Conservation (phyloP, 2,888 invertebrate genomes). For the Torymus aiolomorphi region DNA sequence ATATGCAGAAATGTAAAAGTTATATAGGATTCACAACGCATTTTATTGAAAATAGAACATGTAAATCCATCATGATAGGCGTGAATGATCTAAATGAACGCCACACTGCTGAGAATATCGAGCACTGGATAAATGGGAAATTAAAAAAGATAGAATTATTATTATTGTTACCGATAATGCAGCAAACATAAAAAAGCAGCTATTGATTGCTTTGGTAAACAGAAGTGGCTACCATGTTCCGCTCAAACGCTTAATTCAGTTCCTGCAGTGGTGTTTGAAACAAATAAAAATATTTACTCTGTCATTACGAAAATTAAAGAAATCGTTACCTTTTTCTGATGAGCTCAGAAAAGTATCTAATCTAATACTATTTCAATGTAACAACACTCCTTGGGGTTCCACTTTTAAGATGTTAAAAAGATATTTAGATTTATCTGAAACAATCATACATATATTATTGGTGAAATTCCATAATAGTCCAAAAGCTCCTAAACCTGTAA, state of each 20-base stretch:
- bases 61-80: slow-evolving; percentile 55
- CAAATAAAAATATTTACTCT: slow-evolving; percentile 41
- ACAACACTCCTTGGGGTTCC: slow-evolving; percentile 61
- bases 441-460: slow-evolving; percentile 51
- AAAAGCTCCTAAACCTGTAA: slow-evolving; percentile 49
- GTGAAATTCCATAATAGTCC: slow-evolving; percentile 58
- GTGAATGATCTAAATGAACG: slow-evolving; percentile 54
- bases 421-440: slow-evolving; percentile 59
- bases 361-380: slow-evolving; percentile 58
- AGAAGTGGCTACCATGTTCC: slow-evolving; percentile 59
- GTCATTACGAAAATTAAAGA: slow-evolving; percentile 56
- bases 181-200: slow-evolving; percentile 28
- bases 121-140: slow-evolving; percentile 57
- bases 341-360: slow-evolving; percentile 49
- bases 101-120: slow-evolving; percentile 60
- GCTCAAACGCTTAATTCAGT: slow-evolving; percentile 59
- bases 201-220: slow-evolving; percentile 54
- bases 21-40: too few species aligned
- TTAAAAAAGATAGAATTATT: slow-evolving; percentile 55
- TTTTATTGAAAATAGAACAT: neutral
- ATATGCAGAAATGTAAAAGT: slow-evolving; percentile 25
- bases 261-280: slow-evolving; percentile 48
- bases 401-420: slow-evolving; percentile 57
- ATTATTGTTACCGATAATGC: slow-evolving; percentile 60
- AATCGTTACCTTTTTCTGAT: slow-evolving; percentile 60